Base-by-base conservation (phyloP, 2,797 vertebrate genomes). In the Numenius phaeopus region DNA sequence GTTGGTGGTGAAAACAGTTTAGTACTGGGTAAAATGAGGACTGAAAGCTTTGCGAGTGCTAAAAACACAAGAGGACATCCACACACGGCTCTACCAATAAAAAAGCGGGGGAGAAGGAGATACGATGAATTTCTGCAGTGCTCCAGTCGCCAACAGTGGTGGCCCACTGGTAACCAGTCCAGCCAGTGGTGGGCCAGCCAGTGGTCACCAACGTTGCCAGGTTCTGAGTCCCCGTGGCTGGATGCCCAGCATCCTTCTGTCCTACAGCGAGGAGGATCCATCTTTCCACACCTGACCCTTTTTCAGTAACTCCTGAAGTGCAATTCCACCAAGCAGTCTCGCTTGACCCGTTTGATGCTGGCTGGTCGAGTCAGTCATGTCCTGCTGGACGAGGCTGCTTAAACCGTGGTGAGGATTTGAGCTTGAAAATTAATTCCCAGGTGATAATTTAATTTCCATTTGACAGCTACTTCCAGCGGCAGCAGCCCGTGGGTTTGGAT, bases 51-150 rank as follows among this genome's bases (percentile, higher is more conserved):
- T 42, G 18, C 7, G 42, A 49, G 46, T 8, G 14, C 29, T 15
- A 5, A 91, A 84, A n/a, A 9, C 34, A 1, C 24, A 17, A 50
- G 30, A 40, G 27, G 26, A 8, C 24, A 3, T 47, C 20, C 10
- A 0, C 1, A 0, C 7, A 0, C 7, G 19, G 26, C 30, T 65
- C n/a, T 88, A 9, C 30, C 59, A 30, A 1, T 64, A 52, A 37
- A 21, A 29, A 19, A 32, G 15, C 0, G 1, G 19, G 32, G 37
- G 32, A 67, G n/a, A 1, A n/a, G 69, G 44, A 78, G 57, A 17
- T 12, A 5, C 0, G 32, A 7, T 40, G 47, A 20, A 14, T 89
- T 80, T 24, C 42, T 87, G 61, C 29, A n/a, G 52, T 30, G 52
- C 52, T 54, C 52, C 29, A 19, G 52, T 30, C 52, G 11, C 17